Evolutionary conservation across 2,113 vertebrate genomes (phyloP), one percentile per base, ranked within the genome.

Genomic region (Oncorhynchus masou): DNA sequence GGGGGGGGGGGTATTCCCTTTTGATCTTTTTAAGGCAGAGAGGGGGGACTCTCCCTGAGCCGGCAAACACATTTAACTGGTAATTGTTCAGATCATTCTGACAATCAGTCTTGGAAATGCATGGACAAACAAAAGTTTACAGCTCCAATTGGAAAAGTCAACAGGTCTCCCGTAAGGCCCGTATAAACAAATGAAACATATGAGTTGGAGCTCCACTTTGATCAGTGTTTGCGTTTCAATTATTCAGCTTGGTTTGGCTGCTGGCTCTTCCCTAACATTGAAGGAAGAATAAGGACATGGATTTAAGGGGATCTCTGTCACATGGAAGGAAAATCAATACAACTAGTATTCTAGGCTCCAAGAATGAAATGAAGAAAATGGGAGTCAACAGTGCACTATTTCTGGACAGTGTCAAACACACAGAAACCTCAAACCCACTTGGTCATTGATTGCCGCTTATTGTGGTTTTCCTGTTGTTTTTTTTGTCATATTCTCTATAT

Each of bases 31-130:
- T 87, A 88, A 89, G 83, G 81, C 79, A 87, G 85, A 81, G 80
- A 8, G 78, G 84, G 39, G 84, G 74, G 82, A 78, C 82, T 87
- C 77, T 78, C 84, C 87, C 79, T 82, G 86, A 84, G 87, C 91
- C 91, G 91, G 89, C 89, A 93, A 92, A 93, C 91, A 91, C 92
- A 92, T 93, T 92, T 92, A 92, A 88, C 88, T 86, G 79, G 87
- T 92, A 91, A 93, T 92, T 88, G 90, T 93, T 92, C 87, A 88
- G 90, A 91, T 92, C 89, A 90, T 89, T 86, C 91, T 88, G 85
- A 90, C 89, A 91, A 83, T 93, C 88, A 90, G 86, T 90, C 87
- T 90, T 91, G 88, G 86, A 92, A 88, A 92, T 92, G 91, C 89
- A 88, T 79, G 82, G 88, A 90, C 92, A 93, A 94, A 93, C 91